A percentile compares a stretch with the other conserved stretches of the same genome.
Evolutionary conservation across 1,140 invertebrate genomes (phyloP).

Genomic region (Drosophila murphyi): DNA sequence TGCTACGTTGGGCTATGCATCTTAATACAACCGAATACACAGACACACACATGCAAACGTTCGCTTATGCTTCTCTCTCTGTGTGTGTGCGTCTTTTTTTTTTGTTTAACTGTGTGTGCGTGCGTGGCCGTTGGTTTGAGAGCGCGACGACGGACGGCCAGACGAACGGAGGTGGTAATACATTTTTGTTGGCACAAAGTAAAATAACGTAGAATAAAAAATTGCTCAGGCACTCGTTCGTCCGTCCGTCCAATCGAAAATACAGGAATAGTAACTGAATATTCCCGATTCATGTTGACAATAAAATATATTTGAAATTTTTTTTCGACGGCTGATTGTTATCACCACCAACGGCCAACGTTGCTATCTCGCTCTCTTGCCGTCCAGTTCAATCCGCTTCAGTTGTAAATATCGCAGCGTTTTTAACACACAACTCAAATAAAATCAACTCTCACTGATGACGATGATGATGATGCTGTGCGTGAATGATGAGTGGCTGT

Average conservation of each 20-base stretch:
- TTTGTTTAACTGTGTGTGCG: slow-evolving; percentile 37
- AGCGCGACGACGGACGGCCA: slow-evolving; percentile 15
- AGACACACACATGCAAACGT: slow-evolving; percentile 13
- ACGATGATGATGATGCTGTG: slow-evolving; percentile 28
- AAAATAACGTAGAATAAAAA: slow-evolving; percentile 82
- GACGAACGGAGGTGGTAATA: slow-evolving; percentile 64
- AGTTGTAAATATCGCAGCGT: slow-evolving; percentile 24
- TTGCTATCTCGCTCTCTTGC: slow-evolving; percentile 1
- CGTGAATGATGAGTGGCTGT: slow-evolving; percentile 9
- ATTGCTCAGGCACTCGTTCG: slow-evolving; percentile 30
- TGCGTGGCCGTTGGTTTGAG: slow-evolving; percentile 46
- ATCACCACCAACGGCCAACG: slow-evolving; percentile 14
- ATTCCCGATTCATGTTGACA: slow-evolving; percentile 23
- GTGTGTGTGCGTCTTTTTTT: neutral
- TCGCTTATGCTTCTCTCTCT: neutral
- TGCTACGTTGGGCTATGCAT: slow-evolving; percentile 47
- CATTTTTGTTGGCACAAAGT: slow-evolving; percentile 81
- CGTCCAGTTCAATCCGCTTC: neutral
- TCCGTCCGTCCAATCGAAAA: slow-evolving; percentile 16
- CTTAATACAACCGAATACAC: slow-evolving; percentile 35
- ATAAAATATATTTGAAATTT: slow-evolving; percentile 15
- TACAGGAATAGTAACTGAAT: slow-evolving; percentile 28
- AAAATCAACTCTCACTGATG: slow-evolving; percentile 24
- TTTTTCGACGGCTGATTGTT: slow-evolving; percentile 19
- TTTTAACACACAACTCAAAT: slow-evolving; percentile 17